Evolutionary conservation across 1,140 invertebrate genomes (phyloP), one percentile per base, ranked within the genome.

Genomic region (Drosophila mayri): DNA sequence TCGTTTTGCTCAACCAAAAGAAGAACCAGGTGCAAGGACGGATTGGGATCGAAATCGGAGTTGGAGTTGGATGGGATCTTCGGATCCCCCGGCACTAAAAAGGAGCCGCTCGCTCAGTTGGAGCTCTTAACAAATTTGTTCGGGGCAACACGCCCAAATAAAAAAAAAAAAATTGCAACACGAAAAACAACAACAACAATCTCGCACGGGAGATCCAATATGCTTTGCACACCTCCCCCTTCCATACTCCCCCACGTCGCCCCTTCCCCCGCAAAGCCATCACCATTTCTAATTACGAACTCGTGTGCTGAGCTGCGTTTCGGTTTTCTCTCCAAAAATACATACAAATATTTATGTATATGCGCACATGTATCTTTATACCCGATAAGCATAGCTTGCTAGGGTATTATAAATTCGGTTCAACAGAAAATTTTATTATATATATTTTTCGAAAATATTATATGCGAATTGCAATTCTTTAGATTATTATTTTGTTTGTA

Each of bases 91-190:
- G 40, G 60, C 73, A 85, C 90, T 87, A 83, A 87, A 92, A 92
- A 91, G 90, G 70, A 76, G 84, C 90, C 90, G 90, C 90, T 74
- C 79, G 87, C 90, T 71, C 90, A 67, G 81, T 75, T 91, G 90
- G 90, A 90, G 90, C 90, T 92, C 80, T 90, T 92, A 90, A 91
- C 90, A 92, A 92, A 91, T 92, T 90, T 92, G 86, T 92, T 92
- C 86, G 78, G 54, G 81, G 70, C 90, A 91, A 88, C 85, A 91
- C 90, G 84, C 87, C 87, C 79, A 74, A 76, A 76, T 71, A 72
- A 30, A n/a, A 20, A 5, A n/a, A n/a, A 22, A 22, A 44, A 14
- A 46, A 68, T 65, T 46, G 41, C 68, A 71, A 71, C 68, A 70
- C 65, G 40, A 70, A 66, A 11, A 35, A 71, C 32, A 71, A 66